Evolutionary conservation across 2,888 invertebrate species (phyloP), one percentile per base, ranked within the genome.

Genomic region (Phania funesta): DNA sequence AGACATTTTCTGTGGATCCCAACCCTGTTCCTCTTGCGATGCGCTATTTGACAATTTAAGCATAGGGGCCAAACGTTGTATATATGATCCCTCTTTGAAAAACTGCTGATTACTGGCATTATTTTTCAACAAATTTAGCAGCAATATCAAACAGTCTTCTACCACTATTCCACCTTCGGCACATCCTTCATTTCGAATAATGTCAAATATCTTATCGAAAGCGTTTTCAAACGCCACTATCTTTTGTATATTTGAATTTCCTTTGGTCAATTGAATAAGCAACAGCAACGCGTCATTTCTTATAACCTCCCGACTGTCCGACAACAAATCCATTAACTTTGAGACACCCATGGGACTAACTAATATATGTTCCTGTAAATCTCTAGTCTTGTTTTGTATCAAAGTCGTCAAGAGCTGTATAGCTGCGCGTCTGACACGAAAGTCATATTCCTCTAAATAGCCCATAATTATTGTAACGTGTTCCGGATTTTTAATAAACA

Each of bases 221-320:
- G 98, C 98, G 91, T 99, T 99, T 91, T 99, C 99, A 90, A 99
- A 99, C 0, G 99, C 99, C 0, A 99, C 98, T 87, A 99, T 99
- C 92, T 99, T 99, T 90, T 99, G 99, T 87, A 99, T 98, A 90
- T 98, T 99, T 0, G 98, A 96, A 92, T 99, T 99, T 80, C 91
- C 89, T 81, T 91, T 95, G 0, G 99, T 99, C 86, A 99, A 91
- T 87, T 98, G 97, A 84, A 97, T 97, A 0, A 99, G 92, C 58
- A 99, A 92, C 5, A 99, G 91, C 9, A 99, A 91, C 0, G 97
- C 97, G 92, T 99, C 98, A 90, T 99, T 99, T 83, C 99, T 92
- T 77, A 99, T 96, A 0, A 99, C 96, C 92, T 99, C 99, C 85
- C 99, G 93, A 71, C 95, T 96, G 86, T 99, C 99, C 4, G 95